Percentiles rank a stretch among this genome's conserved stretches.
Evolutionary conservation across 2,113 vertebrate species (phyloP).

Genomic region (Peromyscus polionotus): DNA sequence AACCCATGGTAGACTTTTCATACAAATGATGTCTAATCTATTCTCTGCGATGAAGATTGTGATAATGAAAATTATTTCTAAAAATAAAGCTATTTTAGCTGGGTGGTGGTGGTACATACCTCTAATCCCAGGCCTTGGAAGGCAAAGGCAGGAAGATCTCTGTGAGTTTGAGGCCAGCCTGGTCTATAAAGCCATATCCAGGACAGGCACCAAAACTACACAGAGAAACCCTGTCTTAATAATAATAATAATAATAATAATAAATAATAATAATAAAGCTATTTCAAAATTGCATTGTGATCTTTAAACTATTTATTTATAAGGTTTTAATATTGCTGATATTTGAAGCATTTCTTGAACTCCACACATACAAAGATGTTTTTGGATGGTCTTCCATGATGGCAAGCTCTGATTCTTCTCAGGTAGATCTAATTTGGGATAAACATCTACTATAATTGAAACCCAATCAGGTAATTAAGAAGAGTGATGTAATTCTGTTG

Average conservation of each 20-base stretch:
- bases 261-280: neutral
- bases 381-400: neutral
- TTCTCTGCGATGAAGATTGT: neutral
- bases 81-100: neutral
- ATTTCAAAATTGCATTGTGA: neutral
- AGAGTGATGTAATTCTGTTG: neutral
- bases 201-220: too few species aligned
- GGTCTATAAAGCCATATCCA: too few species aligned
- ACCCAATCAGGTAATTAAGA: neutral
- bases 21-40: neutral
- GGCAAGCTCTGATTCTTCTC: neutral
- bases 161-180: too few species aligned
- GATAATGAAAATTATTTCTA: slow-evolving; percentile 25
- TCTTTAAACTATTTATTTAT: neutral
- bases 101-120: too few species aligned
- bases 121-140: too few species aligned
- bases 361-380: rapidly evolving
- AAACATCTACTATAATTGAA: neutral
- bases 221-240: too few species aligned
- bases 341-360: neutral
- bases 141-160: too few species aligned
- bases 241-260: too few species aligned
- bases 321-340: neutral
- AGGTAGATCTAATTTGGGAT: neutral
- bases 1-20: neutral